Evolutionary conservation across 2,888 invertebrate genomes (phyloP).

Genomic region (Iphiclides podalirius): DNA sequence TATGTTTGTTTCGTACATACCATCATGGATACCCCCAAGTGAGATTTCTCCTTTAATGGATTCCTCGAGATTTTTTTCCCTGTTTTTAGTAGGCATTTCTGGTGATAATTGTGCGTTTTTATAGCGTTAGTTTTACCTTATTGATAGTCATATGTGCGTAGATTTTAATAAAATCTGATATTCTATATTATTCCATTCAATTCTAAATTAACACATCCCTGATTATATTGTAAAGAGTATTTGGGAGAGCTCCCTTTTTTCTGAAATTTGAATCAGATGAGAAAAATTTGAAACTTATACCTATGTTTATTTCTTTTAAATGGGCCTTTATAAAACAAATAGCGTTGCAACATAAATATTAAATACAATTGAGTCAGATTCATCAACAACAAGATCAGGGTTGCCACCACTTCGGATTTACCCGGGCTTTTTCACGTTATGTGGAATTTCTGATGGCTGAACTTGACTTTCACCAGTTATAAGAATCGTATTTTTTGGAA

Average conservation of each 20-base stretch:
- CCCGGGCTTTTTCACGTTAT: slow-evolving; percentile 4
- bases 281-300: no score
- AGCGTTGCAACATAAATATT: no score
- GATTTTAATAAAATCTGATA: no score
- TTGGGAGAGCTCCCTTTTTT: no score
- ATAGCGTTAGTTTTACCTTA: no score
- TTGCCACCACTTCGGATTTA: slow-evolving; percentile 2
- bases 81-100: slow-evolving; percentile 6
- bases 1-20: slow-evolving; percentile 63
- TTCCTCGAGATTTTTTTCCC: slow-evolving; percentile 39
- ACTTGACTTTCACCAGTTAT: slow-evolving; percentile 13
- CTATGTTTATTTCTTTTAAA: no score
- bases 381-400: slow-evolving; percentile 1
- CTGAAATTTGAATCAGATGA: no score
- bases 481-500: slow-evolving; percentile 5
- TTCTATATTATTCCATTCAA: no score
- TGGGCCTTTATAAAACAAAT: background rate
- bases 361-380: no score
- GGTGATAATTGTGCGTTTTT: slow-evolving; percentile 10
- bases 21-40: slow-evolving; percentile 54
- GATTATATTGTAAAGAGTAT: no score
- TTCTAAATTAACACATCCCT: no score
- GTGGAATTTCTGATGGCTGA: slow-evolving; percentile 8
- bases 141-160: no score
- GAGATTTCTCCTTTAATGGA: slow-evolving; percentile 59